Percentiles rank a stretch among this genome's conserved stretches.
phyloP scores from a whole-genome alignment of 2,113 vertebrate genomes.

The Pygoscelis antarcticus region DNA sequence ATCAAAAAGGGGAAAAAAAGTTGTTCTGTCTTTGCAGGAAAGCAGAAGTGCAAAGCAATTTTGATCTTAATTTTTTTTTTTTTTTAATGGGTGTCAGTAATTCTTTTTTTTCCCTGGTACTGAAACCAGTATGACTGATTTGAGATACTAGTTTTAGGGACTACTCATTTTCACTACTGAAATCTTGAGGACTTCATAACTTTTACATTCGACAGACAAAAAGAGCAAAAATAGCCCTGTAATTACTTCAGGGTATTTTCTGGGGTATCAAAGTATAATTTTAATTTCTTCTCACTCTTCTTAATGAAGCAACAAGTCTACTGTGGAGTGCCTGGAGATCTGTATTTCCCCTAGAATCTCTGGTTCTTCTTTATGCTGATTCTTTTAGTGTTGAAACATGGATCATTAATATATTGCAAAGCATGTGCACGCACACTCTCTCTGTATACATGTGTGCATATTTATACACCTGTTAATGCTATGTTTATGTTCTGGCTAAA shows the following conservation, averaged over 20 bases:
- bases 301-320: not conserved
- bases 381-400: not conserved
- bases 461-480: not conserved
- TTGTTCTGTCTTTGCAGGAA: not conserved
- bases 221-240: not conserved
- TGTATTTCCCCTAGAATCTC: not conserved
- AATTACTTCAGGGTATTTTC: not conserved
- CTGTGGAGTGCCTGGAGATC: not conserved
- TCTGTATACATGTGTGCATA: not conserved
- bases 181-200: not conserved
- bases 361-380: not conserved
- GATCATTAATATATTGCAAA: not conserved
- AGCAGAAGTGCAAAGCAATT: not conserved
- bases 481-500: not conserved
- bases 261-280: not conserved
- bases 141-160: not conserved
- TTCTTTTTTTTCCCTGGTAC: not conserved
- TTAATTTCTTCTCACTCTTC: not conserved
- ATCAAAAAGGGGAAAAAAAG: not conserved
- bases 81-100: not conserved
- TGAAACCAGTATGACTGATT: not conserved
- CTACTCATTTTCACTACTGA: not conserved
- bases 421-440: rapidly evolving
- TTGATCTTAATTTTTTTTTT: not conserved
- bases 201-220: not conserved